Conservation (phyloP, 2,888 invertebrate genomes). For the Conchocele bisecta region DNA sequence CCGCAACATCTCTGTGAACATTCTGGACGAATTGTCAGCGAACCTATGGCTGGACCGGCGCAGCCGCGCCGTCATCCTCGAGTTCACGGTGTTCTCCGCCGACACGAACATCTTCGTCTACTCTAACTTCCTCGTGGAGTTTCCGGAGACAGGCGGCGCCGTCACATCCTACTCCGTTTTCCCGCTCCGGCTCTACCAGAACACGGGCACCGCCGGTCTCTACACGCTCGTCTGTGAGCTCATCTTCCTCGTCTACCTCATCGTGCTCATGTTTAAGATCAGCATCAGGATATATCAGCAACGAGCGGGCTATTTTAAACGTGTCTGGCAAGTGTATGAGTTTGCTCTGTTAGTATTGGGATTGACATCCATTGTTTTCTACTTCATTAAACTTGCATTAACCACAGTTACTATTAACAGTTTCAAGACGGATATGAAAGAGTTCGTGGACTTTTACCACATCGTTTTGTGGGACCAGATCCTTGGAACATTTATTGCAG, state of each 20-base stretch:
- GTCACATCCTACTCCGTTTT: conserved; percentile 43
- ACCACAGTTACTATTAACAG: conserved; percentile 42
- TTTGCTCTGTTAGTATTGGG: conserved; percentile 29
- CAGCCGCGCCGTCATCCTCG: conserved; percentile 72
- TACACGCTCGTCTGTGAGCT: conserved; percentile 53
- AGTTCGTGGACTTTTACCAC: conserved; percentile 62
- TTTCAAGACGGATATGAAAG: conserved; percentile 52
- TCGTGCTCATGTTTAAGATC: conserved; percentile 39
- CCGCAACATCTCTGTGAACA: conserved; percentile 52
- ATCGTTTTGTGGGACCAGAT: conserved; percentile 67
- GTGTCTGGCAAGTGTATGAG: conserved; percentile 58
- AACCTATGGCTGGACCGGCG: conserved; percentile 70
- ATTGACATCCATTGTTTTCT: conserved; percentile 39
- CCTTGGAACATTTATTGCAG: conserved; percentile 52
- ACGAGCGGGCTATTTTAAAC: conserved; percentile 36
- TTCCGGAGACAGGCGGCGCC: conserved; percentile 54
- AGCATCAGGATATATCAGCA: conserved; percentile 45
- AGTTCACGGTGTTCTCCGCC: conserved; percentile 73
- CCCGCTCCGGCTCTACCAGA: conserved; percentile 45
- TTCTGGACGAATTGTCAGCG: conserved; percentile 57
- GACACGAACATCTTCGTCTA: conserved; percentile 72
- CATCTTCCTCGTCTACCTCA: conserved; percentile 47
- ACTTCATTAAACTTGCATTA: conserved; percentile 34
- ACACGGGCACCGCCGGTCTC: conserved; percentile 48
- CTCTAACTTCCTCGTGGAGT: conserved; percentile 63